A percentile compares a stretch with the other conserved stretches of the same genome.
These are phyloP conservation scores for Zaprionus kolodkinae DNA, from an alignment of 1,140 invertebrate species.

Conservation along the genomic window DNA sequence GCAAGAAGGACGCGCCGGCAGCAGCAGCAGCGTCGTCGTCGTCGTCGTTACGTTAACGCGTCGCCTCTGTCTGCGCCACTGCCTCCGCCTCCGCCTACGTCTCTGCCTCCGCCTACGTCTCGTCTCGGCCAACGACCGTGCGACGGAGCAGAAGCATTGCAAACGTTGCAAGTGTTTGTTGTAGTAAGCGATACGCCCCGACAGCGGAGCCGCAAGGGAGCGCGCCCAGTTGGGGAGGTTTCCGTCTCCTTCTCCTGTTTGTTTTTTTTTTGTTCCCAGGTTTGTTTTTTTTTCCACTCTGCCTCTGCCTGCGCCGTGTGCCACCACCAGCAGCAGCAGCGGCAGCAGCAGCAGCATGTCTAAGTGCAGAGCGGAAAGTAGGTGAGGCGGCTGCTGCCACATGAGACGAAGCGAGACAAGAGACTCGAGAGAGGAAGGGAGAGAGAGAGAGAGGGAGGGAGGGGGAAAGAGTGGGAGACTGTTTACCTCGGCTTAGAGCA, in stretches of 20 bases:
- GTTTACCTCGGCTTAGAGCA: constrained; percentile 78
- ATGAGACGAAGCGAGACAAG: constrained; percentile 54
- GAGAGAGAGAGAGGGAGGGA: not conserved
- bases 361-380: constrained; percentile 77
- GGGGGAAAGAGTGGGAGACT: constrained; percentile 50
- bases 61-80: not conserved
- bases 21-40: constrained; percentile 1
- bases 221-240: constrained; percentile 64
- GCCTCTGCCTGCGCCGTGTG: constrained; percentile 40
- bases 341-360: constrained; percentile 44
- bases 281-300: constrained; percentile 30
- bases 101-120: constrained; percentile 29
- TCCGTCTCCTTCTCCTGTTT: constrained; percentile 14
- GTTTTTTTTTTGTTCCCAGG: constrained; percentile 43
- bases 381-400: constrained; percentile 67
- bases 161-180: constrained; percentile 75
- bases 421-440: no score
- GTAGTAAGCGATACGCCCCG: constrained; percentile 76
- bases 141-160: constrained; percentile 63
- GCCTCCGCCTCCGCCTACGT: constrained; percentile 26
- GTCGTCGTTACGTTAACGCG: not conserved
- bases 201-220: constrained; percentile 53
- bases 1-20: constrained; percentile 49
- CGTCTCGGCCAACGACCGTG: constrained; percentile 49
- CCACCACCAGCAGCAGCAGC: constrained; percentile 53